These are phyloP conservation scores for Clarias platycephalus DNA, from an alignment of 2,797 vertebrate genomes.

Conservation along the genomic window DNA sequence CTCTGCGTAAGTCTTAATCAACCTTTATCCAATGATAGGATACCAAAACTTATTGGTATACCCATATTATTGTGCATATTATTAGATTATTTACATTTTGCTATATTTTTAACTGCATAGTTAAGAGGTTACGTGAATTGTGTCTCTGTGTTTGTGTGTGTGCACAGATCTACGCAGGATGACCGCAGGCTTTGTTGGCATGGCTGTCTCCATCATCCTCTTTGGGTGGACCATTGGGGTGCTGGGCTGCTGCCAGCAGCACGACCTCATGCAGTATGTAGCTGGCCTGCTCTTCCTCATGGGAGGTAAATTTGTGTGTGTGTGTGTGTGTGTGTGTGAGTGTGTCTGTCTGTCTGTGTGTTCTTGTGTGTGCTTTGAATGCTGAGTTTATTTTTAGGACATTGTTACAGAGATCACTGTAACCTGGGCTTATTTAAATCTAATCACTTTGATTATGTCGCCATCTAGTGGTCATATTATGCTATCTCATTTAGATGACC, in stretches of 20 bases:
- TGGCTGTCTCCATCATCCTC: constrained; percentile 93
- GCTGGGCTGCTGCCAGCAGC: constrained; percentile 91
- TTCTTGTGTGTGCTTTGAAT: neutral
- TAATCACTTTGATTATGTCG: constrained; percentile 15
- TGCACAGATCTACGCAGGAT: constrained; percentile 87
- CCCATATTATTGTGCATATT: neutral
- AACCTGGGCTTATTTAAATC: neutral
- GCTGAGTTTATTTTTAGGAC: neutral
- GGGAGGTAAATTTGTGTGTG: constrained; percentile 80
- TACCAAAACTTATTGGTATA: neutral
- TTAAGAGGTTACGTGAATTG: constrained; percentile 1
- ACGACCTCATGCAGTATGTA: constrained; percentile 96
- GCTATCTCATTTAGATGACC: neutral
- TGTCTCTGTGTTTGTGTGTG: constrained; percentile 7
- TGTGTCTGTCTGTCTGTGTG: too few species aligned
- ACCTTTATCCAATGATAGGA: neutral
- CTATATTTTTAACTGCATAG: too few species aligned
- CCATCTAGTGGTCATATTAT: constrained; percentile 48
- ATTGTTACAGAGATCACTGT: neutral
- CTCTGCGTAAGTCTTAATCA: constrained; percentile 83
- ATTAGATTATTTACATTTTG: too few species aligned
- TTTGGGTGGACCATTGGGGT: constrained; percentile 93
- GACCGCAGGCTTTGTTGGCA: constrained; percentile 93
- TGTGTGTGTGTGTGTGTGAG: neutral
- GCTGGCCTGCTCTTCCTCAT: constrained; percentile 94